These are phyloP conservation scores for Rhea pennata DNA, from an alignment of 2,113 vertebrate genomes.

Conservation along the genomic window DNA sequence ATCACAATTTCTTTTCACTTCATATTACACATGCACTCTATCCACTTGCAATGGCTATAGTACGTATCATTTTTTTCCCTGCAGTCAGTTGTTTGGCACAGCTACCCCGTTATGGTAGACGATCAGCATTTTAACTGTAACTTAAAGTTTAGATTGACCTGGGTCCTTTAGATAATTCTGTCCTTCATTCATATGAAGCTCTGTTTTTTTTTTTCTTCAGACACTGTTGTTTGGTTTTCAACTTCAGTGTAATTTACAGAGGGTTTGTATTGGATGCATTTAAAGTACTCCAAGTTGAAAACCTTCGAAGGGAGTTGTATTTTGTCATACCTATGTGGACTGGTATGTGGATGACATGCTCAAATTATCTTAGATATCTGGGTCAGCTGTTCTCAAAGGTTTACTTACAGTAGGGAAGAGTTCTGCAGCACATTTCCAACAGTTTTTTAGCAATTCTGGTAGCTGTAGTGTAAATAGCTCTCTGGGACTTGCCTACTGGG, in stretches of 20 bases:
- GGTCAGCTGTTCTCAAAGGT: background rate
- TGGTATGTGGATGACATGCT: background rate
- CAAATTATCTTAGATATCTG: background rate
- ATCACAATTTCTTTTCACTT: background rate
- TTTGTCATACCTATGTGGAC: background rate
- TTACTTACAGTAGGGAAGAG: background rate
- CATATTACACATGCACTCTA: background rate
- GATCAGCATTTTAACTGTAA: background rate
- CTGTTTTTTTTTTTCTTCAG: background rate
- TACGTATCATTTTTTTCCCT: background rate
- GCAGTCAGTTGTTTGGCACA: background rate
- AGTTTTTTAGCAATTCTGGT: background rate
- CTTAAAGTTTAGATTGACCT: background rate
- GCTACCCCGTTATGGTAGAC: background rate
- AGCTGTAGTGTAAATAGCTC: background rate
- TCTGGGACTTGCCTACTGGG: background rate
- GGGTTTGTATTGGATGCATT: background rate
- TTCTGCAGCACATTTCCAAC: background rate
- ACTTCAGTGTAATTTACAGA: background rate
- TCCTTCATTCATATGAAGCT: background rate
- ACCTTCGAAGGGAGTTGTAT: background rate
- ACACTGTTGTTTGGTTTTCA: background rate
- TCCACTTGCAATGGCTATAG: background rate
- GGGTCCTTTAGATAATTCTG: background rate
- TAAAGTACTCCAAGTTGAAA: background rate